Conservation (phyloP, 2,888 invertebrate genomes). For the Branchipolynoe longqiensis region DNA sequence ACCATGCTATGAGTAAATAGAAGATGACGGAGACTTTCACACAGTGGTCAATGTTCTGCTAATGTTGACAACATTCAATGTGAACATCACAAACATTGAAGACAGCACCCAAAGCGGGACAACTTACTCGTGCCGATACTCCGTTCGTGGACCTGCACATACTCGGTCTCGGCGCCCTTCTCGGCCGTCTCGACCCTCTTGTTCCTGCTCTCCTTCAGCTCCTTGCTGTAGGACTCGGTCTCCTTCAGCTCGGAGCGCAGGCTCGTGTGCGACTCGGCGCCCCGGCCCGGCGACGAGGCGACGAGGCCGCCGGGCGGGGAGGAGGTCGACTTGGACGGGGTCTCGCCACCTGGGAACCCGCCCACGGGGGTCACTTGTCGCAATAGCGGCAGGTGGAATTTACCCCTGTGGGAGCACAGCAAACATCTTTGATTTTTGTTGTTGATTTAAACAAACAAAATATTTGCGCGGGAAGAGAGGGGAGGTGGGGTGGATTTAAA, state of each 20-base stretch:
- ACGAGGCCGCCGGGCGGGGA: constrained; percentile 79
- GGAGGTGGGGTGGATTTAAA: too few species aligned
- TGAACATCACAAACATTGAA: too few species aligned
- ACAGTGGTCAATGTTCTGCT: too few species aligned
- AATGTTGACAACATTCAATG: too few species aligned
- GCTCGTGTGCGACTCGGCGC: constrained; percentile 78
- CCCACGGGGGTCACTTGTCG: constrained; percentile 72
- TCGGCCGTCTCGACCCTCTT: constrained; percentile 72
- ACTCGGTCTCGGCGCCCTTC: constrained; percentile 77
- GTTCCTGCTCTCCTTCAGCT: constrained; percentile 56
- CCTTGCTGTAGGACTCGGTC: constrained; percentile 64
- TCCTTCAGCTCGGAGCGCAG: constrained; percentile 79
- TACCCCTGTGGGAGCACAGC: constrained; percentile 69
- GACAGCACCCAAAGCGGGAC: too few species aligned
- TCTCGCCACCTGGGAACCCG: constrained; percentile 80
- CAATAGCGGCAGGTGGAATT: constrained; percentile 76
- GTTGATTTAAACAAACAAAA: too few species aligned
- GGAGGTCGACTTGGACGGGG: constrained; percentile 69
- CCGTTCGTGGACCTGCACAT: constrained; percentile 65
- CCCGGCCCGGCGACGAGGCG: constrained; percentile 76
- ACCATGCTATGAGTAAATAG: too few species aligned
- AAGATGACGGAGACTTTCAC: too few species aligned
- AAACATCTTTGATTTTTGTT: too few species aligned
- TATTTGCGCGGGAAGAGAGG: too few species aligned
- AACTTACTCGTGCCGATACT: constrained; percentile 77